Percentiles rank a stretch among this genome's conserved stretches.
Evolutionary conservation across 1,140 invertebrate species (phyloP).

Genomic region (Teleogryllus occipitalis): DNA sequence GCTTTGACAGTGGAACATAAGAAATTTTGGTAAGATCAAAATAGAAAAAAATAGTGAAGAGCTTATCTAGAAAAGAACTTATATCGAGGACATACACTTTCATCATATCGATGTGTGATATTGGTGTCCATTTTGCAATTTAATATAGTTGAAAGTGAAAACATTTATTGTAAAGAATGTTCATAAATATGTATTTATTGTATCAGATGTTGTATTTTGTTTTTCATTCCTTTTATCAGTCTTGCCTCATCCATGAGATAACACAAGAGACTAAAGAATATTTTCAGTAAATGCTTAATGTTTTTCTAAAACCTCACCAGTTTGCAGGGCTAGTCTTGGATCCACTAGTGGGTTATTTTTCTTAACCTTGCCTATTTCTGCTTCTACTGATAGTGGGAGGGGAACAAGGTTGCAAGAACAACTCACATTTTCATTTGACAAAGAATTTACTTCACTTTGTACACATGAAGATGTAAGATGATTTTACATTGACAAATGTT

Average conservation of each 20-base stretch:
- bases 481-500: no score
- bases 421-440: no score
- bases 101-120: slow-evolving; percentile 4
- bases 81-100: not conserved
- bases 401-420: no score
- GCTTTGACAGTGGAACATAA: not conserved
- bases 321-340: no score
- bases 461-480: no score
- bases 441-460: no score
- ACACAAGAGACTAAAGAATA: not conserved
- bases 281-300: not conserved
- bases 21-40: not conserved
- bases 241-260: not conserved
- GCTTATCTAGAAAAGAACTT: not conserved
- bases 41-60: not conserved
- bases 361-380: no score
- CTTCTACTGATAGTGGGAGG: no score
- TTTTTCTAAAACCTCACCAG: not conserved
- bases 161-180: slow-evolving; percentile 1
- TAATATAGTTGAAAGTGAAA: not conserved
- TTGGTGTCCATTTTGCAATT: not conserved
- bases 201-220: not conserved
- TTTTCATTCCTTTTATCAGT: not conserved
- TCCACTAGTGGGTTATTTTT: no score
- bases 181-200: slow-evolving; percentile 6